Evolutionary conservation across 2,888 invertebrate genomes (phyloP), one percentile per base, ranked within the genome.

Genomic region (Congeria kusceri): DNA sequence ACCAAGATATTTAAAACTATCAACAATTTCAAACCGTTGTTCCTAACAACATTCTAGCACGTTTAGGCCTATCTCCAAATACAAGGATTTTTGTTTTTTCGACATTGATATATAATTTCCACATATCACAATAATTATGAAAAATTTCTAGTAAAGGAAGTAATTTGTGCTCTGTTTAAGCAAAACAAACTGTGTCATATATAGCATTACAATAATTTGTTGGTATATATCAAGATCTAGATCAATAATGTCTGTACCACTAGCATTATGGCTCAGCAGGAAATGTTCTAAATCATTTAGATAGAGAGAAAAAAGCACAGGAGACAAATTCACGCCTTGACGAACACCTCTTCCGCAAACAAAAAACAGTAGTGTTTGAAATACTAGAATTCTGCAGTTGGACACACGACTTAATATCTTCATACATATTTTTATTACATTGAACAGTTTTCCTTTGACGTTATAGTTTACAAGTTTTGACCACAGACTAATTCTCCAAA

Each of bases 1-100:
- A 3, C 75, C 74, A 3, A 75, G 28, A 57, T 75, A 75, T 64
- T 58, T 75, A 39, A 68, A 75, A 23, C 62, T 63, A 32, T 49
- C 28, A n/a, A 63, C 46, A 20, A 63, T 39, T 44, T 68, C 68
- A 15, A 75, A 18, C 13, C 23, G 44, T 0, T 25, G 13, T 29
- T 39, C 9, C 57, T 62, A 25, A 56, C 63, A 20, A 1, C 29
- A 4, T 20, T 56, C 57, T 44, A 29, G 23, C 46, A 4, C 32
- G 28, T 18, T 18, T 25, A 4, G 25, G 13, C 18, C 57, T 56
- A 25, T 68, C 53, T 0, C 32, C 61, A 64, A 68, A 68, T 20
- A 74, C 27, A 23, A 74, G 13, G 3, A 66, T 27, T 25, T 74
- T 61, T 1, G 67, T 58, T 53, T 67, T 74, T 25, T 20, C 13